Evolutionary conservation across 1,140 invertebrate species (phyloP).

Genomic region (Drosophila guanche): DNA sequence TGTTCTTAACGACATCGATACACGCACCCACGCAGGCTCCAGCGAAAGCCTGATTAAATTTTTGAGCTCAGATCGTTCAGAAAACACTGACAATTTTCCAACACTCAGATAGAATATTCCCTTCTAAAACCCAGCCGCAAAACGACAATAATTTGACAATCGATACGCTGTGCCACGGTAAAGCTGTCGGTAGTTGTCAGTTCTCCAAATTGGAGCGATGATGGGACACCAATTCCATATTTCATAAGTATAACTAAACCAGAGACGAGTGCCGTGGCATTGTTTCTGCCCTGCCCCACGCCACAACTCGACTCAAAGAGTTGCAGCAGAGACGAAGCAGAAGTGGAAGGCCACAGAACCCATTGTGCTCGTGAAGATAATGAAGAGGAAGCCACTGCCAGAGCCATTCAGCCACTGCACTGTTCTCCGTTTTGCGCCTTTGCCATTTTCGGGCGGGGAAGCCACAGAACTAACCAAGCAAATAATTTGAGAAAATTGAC

Average conservation of each 20-base stretch:
- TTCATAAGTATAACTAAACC: not conserved
- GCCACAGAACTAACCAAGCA: constrained; percentile 79
- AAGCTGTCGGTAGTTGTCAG: constrained; percentile 17
- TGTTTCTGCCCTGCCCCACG: no score
- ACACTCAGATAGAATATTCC: constrained; percentile 27
- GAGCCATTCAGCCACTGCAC: not conserved
- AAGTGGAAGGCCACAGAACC: constrained; percentile 29
- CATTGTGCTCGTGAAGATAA: constrained; percentile 65
- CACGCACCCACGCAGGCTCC: constrained; percentile 7
- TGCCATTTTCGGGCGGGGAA: constrained; percentile 60
- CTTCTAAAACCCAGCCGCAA: no score
- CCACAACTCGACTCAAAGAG: constrained; percentile 44
- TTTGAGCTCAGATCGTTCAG: constrained; percentile 51
- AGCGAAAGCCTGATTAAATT: constrained; percentile 20
- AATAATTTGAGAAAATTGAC: constrained; percentile 78
- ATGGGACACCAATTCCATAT: constrained; percentile 1
- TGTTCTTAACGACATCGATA: constrained; percentile 65
- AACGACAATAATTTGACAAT: constrained; percentile 50
- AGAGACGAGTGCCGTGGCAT: no score
- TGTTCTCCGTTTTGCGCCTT: constrained; percentile 7
- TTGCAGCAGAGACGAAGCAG: constrained; percentile 11
- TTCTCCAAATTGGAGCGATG: constrained; percentile 6
- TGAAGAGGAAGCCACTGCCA: constrained; percentile 62
- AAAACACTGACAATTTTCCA: constrained; percentile 43
- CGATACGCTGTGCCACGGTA: constrained; percentile 44